Base-by-base conservation (phyloP, 2,888 invertebrate species). In the Candidula unifasciata region DNA sequence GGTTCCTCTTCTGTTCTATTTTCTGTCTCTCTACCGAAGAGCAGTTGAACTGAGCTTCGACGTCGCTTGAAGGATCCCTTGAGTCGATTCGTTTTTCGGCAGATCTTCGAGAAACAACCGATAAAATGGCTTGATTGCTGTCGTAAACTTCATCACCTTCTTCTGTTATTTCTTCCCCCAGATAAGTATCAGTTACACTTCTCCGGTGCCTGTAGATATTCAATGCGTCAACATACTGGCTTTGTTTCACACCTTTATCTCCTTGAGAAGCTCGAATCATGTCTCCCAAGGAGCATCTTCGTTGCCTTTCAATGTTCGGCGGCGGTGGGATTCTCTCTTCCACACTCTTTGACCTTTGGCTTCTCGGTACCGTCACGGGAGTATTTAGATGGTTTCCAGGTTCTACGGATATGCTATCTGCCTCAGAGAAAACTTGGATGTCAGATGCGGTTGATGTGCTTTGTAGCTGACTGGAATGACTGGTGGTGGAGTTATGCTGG, bases 151-250 rank as follows among this genome's bases (percentile, higher is more conserved):
- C 82, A n/a, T 80, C 83, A 3, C n/a, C 37, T 21, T 83, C 85
- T n/a, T 83, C 86, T 0, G 57, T 35, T 3, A 85, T 85, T 6
- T 85, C 85, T 13, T 69, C 76, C 13, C 86, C 86, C 60, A 87
- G 80, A 74, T 85, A 87, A 0, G 86, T 87, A 54, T 87, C 86
- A 5, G 86, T 87, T 3, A 87, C 80, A 33, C 86, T 87, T 2
- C 73, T 73, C 0, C 86, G 78, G 33, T 87, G 86, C 5, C 79
- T 71, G 85, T 87, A 87, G 35, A 85, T 78, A 81, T 87, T 87
- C 24, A 84, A 54, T 2, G 86, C 85, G 74, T 87, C 83, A 16
- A 73, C 81, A 54, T 69, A 71, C 24, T 16, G 6, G 44, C 52
- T 76, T 3, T 13, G 52, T 24, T 37, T 54, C 13, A n/a, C 33